Evolutionary conservation across 64 coral and sea anemone species (phyloP), one percentile per base, ranked within the genome.

Genomic region (Trachythela sp.): DNA sequence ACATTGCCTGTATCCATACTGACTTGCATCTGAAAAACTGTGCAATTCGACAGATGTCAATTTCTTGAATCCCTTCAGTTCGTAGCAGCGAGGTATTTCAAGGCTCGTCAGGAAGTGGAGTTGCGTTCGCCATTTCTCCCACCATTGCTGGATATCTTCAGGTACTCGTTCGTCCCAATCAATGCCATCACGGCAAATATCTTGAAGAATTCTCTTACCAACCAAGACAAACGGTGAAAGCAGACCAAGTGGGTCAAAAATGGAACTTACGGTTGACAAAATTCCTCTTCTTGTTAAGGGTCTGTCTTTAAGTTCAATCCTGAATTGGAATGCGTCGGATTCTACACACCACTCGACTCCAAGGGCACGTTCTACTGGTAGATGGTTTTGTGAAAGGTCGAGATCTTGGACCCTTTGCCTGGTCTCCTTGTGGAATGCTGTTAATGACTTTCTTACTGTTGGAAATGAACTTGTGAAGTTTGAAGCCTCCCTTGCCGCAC

Each of bases 11-110:
- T 91, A 91, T 27, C 89, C 83, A 0, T 24, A 85, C 60, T 49
- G 27, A 13, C 84, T 75, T 11, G 85, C 86, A 36, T 92, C 90
- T 7, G 40, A 42, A 51, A 92, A 92, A 43, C 87, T 84, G 27
- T 92, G 85, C 18, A 92, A 52, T 54, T 93, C 71, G 39, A 75
- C 84, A 20, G 92, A 93, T 29, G 84, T 83, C 18, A 93, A 27
- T 85, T 89, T 43, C 85, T 54, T 87, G 24, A 89, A 86, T 15
- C 85, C 58, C 20, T 75, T 40, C 27, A 77, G 92, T 83, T 93
- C 85, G 56, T 85, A 75, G 39, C 92, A 89, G 14, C 77, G 54
- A n/a, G 56, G 54, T 11, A 89, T 48, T 32, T 64, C 18, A 2
- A 92, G 26, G 15, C 85, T 85, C 1, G 70, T 56, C 20, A 89